phyloP scores from a whole-genome alignment of 2,888 invertebrate species.

The Hirtodrosophila histrioides region DNA sequence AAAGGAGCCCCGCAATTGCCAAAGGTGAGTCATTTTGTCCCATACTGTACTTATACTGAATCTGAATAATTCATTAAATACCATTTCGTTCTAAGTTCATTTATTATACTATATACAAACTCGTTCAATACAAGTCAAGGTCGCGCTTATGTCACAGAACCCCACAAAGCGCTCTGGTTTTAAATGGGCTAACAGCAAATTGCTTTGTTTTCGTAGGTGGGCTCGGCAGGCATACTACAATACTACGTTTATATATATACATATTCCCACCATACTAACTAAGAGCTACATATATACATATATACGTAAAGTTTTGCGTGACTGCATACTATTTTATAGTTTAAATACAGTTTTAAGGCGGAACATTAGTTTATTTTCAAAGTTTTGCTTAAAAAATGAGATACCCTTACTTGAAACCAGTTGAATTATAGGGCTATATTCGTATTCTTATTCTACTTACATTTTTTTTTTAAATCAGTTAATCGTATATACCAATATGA shows the following conservation, averaged over 20 bases:
- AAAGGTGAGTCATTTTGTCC: conserved; percentile 37
- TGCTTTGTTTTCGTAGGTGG: conserved; percentile 21
- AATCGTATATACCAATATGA: too few relatives aligned
- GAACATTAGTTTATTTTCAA: not conserved
- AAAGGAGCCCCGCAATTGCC: conserved; percentile 17
- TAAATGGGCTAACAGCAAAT: conserved; percentile 14
- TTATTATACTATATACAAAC: not conserved
- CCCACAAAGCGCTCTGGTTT: conserved; percentile 10
- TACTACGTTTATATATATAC: not conserved
- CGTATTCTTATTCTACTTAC: too few relatives aligned
- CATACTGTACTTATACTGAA: too few relatives aligned
- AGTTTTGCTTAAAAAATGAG: too few relatives aligned
- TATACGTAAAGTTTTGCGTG: conserved; percentile 1
- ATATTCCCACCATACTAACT: too few relatives aligned
- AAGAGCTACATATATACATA: not conserved
- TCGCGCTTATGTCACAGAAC: conserved; percentile 50
- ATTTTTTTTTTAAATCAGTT: too few relatives aligned
- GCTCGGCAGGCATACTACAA: not conserved
- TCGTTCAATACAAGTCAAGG: conserved; percentile 37
- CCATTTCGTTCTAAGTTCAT: too few relatives aligned
- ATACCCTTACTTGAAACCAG: too few relatives aligned
- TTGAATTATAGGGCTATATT: too few relatives aligned
- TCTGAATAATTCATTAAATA: too few relatives aligned
- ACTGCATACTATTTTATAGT: conserved; percentile 9
- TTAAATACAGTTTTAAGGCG: too few relatives aligned